Percentiles rank a stretch among this genome's conserved stretches.
Conservation (phyloP, 2,888 invertebrate species). For the Tenodera sinensis region DNA sequence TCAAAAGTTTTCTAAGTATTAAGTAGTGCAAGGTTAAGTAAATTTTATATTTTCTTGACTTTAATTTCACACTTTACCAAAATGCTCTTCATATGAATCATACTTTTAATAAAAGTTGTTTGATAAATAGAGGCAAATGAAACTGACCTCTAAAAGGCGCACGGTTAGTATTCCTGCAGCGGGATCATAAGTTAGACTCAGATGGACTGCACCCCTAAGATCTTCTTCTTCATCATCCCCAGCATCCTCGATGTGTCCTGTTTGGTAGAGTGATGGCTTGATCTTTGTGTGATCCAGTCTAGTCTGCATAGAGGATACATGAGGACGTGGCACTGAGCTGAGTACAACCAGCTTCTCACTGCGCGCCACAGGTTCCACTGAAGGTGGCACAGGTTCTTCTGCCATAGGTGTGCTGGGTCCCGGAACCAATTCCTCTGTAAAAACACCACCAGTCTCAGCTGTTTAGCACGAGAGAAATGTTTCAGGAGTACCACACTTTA, state of each 20-base stretch:
- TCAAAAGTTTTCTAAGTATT: no score
- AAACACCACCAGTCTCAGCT: background rate
- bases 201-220: slow-evolving; percentile 58
- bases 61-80: no score
- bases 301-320: slow-evolving; percentile 58
- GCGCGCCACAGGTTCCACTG: slow-evolving; percentile 38
- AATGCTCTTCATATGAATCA: no score
- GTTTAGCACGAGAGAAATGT: no score
- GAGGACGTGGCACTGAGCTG: slow-evolving; percentile 46
- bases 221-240: slow-evolving; percentile 43
- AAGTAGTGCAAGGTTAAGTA: no score
- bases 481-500: no score
- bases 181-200: slow-evolving; percentile 59
- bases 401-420: background rate
- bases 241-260: slow-evolving; percentile 39
- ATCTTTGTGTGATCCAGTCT: slow-evolving; percentile 62
- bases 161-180: slow-evolving; percentile 61
- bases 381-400: background rate
- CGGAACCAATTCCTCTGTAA: background rate
- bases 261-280: slow-evolving; percentile 55
- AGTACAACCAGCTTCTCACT: slow-evolving; percentile 54
- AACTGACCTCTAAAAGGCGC: slow-evolving; percentile 57
- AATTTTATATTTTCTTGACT: no score
- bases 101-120: no score
- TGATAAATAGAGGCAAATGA: background rate